Percentiles rank a stretch among this genome's conserved stretches.
These are phyloP conservation scores for Octomys mimax DNA, from an alignment of 2,797 vertebrate species.

Conservation along the genomic window DNA sequence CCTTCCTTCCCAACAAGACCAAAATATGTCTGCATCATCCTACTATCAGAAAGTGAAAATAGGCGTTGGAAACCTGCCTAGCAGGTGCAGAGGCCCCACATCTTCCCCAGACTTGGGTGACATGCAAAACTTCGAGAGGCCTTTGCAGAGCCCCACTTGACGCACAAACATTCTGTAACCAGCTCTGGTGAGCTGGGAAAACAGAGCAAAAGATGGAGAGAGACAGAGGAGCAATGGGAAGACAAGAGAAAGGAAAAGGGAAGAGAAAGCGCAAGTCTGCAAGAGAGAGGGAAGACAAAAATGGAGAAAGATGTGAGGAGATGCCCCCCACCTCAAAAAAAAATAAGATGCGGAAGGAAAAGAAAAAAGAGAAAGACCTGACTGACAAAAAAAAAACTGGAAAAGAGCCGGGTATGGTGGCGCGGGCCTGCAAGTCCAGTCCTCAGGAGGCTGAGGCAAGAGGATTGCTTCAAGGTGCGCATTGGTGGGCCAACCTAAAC, in stretches of 20 bases:
- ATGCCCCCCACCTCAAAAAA: not conserved
- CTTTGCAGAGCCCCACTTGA: not conserved
- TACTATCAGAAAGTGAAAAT: not conserved
- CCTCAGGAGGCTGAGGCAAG: not conserved
- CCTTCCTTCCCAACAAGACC: not conserved
- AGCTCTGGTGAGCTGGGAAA: not conserved
- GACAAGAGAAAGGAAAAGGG: not conserved
- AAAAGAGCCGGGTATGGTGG: not conserved
- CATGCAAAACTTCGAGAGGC: not conserved
- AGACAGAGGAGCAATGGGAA: not conserved
- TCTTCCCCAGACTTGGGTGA: not conserved
- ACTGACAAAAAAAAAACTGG: too few relatives aligned
- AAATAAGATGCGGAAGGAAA: not conserved
- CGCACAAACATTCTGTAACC: not conserved
- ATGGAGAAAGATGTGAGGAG: not conserved
- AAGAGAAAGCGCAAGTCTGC: not conserved
- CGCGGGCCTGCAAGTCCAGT: not conserved
- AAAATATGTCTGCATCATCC: conserved; percentile 34
- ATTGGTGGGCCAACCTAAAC: not conserved
- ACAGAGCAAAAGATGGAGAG: not conserved
- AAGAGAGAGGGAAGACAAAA: not conserved
- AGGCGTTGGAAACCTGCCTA: not conserved
- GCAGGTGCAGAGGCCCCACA: not conserved
- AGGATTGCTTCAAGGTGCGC: not conserved
- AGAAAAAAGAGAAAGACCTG: not conserved